Base-by-base conservation (phyloP, 2,797 vertebrate genomes). In the Sciurus carolinensis region DNA sequence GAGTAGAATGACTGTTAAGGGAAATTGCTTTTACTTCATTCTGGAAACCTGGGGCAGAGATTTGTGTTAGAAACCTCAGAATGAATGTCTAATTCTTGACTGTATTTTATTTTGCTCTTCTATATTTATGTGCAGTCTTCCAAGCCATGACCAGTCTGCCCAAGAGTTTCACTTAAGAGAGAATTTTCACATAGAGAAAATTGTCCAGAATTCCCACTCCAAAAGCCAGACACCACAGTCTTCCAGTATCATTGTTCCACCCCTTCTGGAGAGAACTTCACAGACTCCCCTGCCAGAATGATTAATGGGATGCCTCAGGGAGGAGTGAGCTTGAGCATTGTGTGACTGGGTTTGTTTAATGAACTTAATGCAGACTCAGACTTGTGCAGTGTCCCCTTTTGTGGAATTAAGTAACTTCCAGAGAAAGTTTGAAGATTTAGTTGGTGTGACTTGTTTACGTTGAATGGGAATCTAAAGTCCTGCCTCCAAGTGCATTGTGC, bases 251-350 rank as follows among this genome's bases (percentile, higher is more conserved):
- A 3, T 57, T 9, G 4, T 57, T 81, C 52, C 33, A 3, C 26
- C 30, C 30, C 30, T 22, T 36, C 77, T 54, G 52, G 33, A 57
- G 64, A 90, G 71, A 14, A 54, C 54, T 52, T 12, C 39, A 7
- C 44, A 17, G 75, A 15, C 11, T n/a, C 71, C 71, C 67, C 80
- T 80, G 90, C 87, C 69, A 64, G 33, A 57, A 28, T 67, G 75
- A 95, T 59, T 90, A 64, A 95, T 33, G 24, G 1, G 8, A 52
- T 93, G 90, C 69, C 87, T 94, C 75, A 85, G 94, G 90, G 69
- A 91, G 81, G 84, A 52, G 66, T 8, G 11, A 59, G 57, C 39
- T 17, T 57, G 54, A 57, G 54, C 54, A 39, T 22, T 54, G 33
- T 89, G 30, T 59, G 28, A 11, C 67, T 44, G 66, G 79, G 57